Evolutionary conservation across 2,797 vertebrate species (phyloP).

Genomic region (Huso huso): DNA sequence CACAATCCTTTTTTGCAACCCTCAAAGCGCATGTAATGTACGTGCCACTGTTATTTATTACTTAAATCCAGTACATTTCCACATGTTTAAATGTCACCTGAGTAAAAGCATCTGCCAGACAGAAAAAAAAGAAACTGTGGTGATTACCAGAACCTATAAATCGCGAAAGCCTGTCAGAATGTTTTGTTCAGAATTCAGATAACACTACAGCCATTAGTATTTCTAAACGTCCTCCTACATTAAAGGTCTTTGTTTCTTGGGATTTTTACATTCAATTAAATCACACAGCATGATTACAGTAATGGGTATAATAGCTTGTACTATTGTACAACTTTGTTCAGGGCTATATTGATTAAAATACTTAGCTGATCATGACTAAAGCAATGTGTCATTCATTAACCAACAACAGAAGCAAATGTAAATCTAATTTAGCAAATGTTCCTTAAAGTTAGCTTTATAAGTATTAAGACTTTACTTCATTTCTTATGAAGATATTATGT

Average conservation of each 20-base stretch:
- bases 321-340: not conserved
- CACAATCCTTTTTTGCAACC: too few species aligned
- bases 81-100: too few species aligned
- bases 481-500: not conserved
- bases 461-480: not conserved
- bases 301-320: not conserved
- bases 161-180: not conserved
- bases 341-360: not conserved
- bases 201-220: not conserved
- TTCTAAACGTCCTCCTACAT: not conserved
- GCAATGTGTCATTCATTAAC: not conserved
- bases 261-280: not conserved
- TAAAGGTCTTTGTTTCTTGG: not conserved
- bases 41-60: too few species aligned
- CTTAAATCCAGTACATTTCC: too few species aligned
- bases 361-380: not conserved
- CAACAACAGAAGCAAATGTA: conserved; percentile 1
- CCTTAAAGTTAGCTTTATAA: not conserved
- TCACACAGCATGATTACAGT: not conserved
- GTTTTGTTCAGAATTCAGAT: not conserved
- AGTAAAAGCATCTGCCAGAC: too few species aligned
- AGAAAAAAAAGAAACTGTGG: too few species aligned
- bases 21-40: too few species aligned
- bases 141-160: not conserved
- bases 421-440: not conserved